Evolutionary conservation across 2,113 vertebrate species (phyloP), one percentile per base, ranked within the genome.

Genomic region (Eptesicus fuscus): DNA sequence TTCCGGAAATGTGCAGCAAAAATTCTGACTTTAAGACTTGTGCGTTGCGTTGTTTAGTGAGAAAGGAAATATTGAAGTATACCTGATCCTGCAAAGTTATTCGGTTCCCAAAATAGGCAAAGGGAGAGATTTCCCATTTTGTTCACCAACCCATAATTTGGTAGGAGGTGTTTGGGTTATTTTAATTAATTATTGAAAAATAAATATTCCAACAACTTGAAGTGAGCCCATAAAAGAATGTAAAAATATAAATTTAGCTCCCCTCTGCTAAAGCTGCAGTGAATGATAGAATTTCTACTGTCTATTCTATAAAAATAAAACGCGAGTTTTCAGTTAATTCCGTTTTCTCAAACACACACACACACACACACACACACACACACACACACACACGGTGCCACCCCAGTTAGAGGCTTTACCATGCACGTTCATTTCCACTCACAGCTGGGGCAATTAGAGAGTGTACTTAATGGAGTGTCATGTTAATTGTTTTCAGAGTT

Each of bases 401-500:
- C 96, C 96, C 96, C 35, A 37, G 44, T 95, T 96, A 95, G 96
- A 84, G 30, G 2, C 96, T 98, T 97, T 97, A 97, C 97, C 98
- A 96, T 70, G 93, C 97, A 89, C 65, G 89, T 97, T 98, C 97
- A 98, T 98, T 98, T 98, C 98, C 97, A 94, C 98, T 98, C 98
- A 96, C 98, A 98, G 98, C 98, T 98, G 98, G 92, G 96, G 98
- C 98, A 98, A 98, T 98, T 99, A 98, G 98, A 98, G 98, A 98
- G 98, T 98, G 98, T 98, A 98, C 98, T 99, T 99, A 99, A 99
- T 98, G 98, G 98, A 98, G 98, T 98, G 98, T 98, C 98, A 97
- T 98, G 98, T 98, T 99, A 99, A 99, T 99, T 99, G 99, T 98
- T 98, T 98, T 98, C 97, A 11, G 97, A 98, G 98, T 98, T 99